These are phyloP conservation scores for Psittacula cyanocephala DNA, from an alignment of 2,113 vertebrate species.

Conservation along the genomic window DNA sequence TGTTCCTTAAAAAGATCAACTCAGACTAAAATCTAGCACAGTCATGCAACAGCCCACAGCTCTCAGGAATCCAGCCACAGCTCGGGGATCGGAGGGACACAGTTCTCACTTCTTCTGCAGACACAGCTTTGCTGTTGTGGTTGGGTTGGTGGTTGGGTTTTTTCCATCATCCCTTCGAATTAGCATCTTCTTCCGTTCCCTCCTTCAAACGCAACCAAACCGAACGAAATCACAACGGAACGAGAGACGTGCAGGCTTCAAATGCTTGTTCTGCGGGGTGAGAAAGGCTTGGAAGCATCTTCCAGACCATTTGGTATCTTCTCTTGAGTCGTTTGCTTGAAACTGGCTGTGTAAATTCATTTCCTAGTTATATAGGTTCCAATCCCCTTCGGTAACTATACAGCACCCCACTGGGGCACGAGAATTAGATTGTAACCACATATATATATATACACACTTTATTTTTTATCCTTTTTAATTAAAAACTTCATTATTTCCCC, in stretches of 20 bases:
- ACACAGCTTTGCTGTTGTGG: constrained; percentile 24
- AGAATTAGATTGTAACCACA: constrained; percentile 74
- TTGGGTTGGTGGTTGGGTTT: background rate
- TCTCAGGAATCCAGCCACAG: constrained; percentile 57
- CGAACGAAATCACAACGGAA: constrained; percentile 58
- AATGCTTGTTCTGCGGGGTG: constrained; percentile 53
- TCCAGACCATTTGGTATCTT: constrained; percentile 50
- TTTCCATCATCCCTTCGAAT: background rate
- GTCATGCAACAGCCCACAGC: constrained; percentile 80
- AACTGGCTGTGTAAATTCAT: constrained; percentile 54
- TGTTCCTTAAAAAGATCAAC: constrained; percentile 77
- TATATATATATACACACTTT: constrained; percentile 65
- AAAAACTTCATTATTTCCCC: constrained; percentile 74
- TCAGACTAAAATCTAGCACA: constrained; percentile 84
- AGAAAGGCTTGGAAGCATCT: constrained; percentile 47
- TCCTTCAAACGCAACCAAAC: constrained; percentile 60
- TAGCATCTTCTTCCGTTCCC: constrained; percentile 38
- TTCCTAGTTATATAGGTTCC: constrained; percentile 47
- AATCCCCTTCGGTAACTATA: constrained; percentile 72
- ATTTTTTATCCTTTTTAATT: constrained; percentile 63
- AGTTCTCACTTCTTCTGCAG: constrained; percentile 36
- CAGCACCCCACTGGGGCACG: constrained; percentile 77
- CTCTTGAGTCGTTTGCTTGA: constrained; percentile 1
- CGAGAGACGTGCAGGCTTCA: constrained; percentile 54
- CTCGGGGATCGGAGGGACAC: constrained; percentile 21